Evolutionary conservation across 2,888 invertebrate genomes (phyloP), one percentile per base, ranked within the genome.

Genomic region (Dryadula phaetusa): DNA sequence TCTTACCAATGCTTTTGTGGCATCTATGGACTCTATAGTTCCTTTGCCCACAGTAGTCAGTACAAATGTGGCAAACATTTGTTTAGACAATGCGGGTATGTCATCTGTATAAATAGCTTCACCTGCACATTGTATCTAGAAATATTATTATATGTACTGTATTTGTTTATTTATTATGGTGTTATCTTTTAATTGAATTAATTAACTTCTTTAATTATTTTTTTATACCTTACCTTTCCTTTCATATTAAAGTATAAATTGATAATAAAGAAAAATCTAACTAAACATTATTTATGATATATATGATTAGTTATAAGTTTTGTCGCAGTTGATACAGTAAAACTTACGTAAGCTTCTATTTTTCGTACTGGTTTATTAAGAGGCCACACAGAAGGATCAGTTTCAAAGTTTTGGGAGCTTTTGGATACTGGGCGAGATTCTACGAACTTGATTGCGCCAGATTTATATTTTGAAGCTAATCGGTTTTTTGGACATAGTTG

Each of bases 51-150:
- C 80, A 10, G 81, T 84, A n/a, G 86, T 83, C 0, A 94, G 78
- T 0, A 95, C 95, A 69, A 96, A 94, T 0, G 94, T 94, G 25
- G 94, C 96, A 80, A 93, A 94, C 2, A 96, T 93, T 83, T 96
- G 95, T 74, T 94, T 92, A 0, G 92, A 90, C 0, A 87, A 77
- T 0, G 87, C 79, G 0, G 94, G 94, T 37, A 94, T 80, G 76
- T 96, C 96, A 75, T 95, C 94, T 0, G 94, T 85, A 78, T 94
- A 96, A 71, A 93, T 86, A 0, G 95, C 95, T 81, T 96, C 95
- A 0, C 96, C 96, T 61, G 95, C 92, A 71, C 94, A 93, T 83
- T 95, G 95, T 62, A 92, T 85, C 86, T 87, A 65, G 16, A 49
- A 34, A 63, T 28, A 58, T 7, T 16, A n/a, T 28, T 40, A 5